Percentiles rank a stretch among this genome's conserved stretches.
Conservation (phyloP, 2,797 vertebrate species). For the Xenentodon cancila region DNA sequence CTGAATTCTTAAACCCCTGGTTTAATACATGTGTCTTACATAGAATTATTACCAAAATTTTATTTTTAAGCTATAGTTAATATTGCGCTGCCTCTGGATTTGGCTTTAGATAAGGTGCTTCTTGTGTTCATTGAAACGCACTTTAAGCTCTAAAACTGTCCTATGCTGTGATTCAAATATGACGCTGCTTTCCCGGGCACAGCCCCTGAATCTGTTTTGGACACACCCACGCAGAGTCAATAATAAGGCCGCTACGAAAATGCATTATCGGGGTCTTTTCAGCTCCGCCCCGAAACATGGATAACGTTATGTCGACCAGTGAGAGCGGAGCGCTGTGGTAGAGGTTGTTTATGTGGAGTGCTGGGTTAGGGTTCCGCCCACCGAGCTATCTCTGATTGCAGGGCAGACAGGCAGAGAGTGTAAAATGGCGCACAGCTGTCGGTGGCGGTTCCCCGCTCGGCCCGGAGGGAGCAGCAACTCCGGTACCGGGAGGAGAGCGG, state of each 20-base stretch:
- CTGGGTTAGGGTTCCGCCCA: slow-evolving; percentile 88
- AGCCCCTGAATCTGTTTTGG: slow-evolving; percentile 79
- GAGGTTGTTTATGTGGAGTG: slow-evolving; percentile 82
- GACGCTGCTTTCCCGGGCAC: slow-evolving; percentile 80
- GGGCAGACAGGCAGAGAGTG: slow-evolving; percentile 95
- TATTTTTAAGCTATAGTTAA: too few species aligned
- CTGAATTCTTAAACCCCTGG: too few species aligned
- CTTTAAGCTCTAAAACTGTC: slow-evolving; percentile 10
- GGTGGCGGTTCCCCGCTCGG: slow-evolving; percentile 99
- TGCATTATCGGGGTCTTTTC: slow-evolving; percentile 82
- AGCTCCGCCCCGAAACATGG: slow-evolving; percentile 81
- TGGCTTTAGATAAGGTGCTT: background rate
- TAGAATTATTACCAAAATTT: too few species aligned
- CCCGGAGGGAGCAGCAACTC: slow-evolving; percentile 95
- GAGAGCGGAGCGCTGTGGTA: slow-evolving; percentile 64
- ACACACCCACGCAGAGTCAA: slow-evolving; percentile 57
- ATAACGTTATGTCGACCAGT: slow-evolving; percentile 72
- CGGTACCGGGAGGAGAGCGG: slow-evolving; percentile 89
- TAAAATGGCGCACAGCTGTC: slow-evolving; percentile 99
- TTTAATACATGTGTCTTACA: too few species aligned
- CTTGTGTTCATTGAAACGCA: background rate
- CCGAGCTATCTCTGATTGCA: slow-evolving; percentile 91
- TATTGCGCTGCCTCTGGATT: background rate
- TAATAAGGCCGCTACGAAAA: slow-evolving; percentile 68
- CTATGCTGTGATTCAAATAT: slow-evolving; percentile 70